Base-by-base conservation (phyloP, 2,888 invertebrate genomes). In the Drosophila antonietae region DNA sequence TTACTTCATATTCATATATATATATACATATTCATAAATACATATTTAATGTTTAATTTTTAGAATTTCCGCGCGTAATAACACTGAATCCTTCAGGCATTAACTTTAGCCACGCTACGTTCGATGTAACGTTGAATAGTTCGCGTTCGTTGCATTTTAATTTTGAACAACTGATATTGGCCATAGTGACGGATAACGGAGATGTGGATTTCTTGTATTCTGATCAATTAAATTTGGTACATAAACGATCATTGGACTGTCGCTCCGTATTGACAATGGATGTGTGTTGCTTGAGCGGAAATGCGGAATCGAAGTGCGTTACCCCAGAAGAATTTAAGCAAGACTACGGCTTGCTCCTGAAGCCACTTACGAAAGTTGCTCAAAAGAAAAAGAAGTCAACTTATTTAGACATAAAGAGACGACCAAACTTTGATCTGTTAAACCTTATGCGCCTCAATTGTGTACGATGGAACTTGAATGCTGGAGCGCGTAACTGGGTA, bases 381-480 rank as follows among this genome's bases (percentile, higher is more conserved):
- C 58, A 46, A 1, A 65, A 49, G 5, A 43, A 62, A 3, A 81
- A 64, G 4, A 82, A 64, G 14, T 47, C 35, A 39, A 43, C 4
- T 12, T 59, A 83, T 41, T 61, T 85, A 15, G 61, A 59, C 28
- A 43, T 70, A 0, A 53, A 83, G 4, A 83, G 90, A 28, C 64
- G 63, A 1, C 85, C 88, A 0, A 77, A 73, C 3, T 23, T 77
- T 0, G 78, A 88, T 67, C 41, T 90, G 3, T 39, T 72, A 7
- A 75, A 73, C 10, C 77, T 87, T 28, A 82, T 87, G 59, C 90
- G 91, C 8, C 78, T 90, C 18, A 93, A 91, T 68, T 78, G 79
- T 10, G 74, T 91, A 39, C 83, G 87, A 23, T 92, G 87, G 67
- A 93, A 93, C 80, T 78, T 83, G 49, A 93, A 93, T 75, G 33